These are phyloP conservation scores for Cheilinus undulatus DNA, from an alignment of 2,113 vertebrate species.

Conservation along the genomic window DNA sequence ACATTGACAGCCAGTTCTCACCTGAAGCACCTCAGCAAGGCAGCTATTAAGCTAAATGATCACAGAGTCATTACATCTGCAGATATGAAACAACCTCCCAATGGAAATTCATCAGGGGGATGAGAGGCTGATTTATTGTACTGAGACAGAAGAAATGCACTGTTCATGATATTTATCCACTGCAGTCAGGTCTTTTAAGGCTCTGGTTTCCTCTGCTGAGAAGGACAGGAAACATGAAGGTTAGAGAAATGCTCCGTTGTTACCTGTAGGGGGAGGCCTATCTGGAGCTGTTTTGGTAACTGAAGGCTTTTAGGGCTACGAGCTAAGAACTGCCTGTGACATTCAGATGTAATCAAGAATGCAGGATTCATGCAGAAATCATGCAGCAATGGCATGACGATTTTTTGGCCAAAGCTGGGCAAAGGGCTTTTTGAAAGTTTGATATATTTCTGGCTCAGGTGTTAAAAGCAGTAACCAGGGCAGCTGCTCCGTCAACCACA, in stretches of 20 bases:
- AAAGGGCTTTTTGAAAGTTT: constrained; percentile 47
- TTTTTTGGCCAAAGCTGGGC: constrained; percentile 35
- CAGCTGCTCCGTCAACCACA: constrained; percentile 10
- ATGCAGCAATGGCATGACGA: constrained; percentile 24
- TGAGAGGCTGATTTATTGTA: not conserved
- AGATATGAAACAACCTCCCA: constrained; percentile 45
- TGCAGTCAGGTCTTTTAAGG: constrained; percentile 7
- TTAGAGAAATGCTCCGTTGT: constrained; percentile 55
- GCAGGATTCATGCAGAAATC: not conserved
- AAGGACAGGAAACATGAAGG: constrained; percentile 54
- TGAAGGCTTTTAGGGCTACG: constrained; percentile 45
- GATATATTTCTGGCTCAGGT: constrained; percentile 58
- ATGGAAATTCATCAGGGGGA: constrained; percentile 5
- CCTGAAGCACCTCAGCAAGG: constrained; percentile 71
- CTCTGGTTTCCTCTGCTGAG: constrained; percentile 9
- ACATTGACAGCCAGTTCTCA: constrained; percentile 71
- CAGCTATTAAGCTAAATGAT: constrained; percentile 76
- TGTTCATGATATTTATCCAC: not conserved
- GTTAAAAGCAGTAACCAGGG: constrained; percentile 58
- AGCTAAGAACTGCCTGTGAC: constrained; percentile 56
- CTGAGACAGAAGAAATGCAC: not conserved
- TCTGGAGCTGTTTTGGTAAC: constrained; percentile 44
- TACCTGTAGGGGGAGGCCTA: constrained; percentile 47
- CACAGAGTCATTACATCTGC: constrained; percentile 42
- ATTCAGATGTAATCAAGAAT: constrained; percentile 17